Evolutionary conservation across 2,888 invertebrate genomes (phyloP), one percentile per base, ranked within the genome.

Genomic region (Phalangium opilio): DNA sequence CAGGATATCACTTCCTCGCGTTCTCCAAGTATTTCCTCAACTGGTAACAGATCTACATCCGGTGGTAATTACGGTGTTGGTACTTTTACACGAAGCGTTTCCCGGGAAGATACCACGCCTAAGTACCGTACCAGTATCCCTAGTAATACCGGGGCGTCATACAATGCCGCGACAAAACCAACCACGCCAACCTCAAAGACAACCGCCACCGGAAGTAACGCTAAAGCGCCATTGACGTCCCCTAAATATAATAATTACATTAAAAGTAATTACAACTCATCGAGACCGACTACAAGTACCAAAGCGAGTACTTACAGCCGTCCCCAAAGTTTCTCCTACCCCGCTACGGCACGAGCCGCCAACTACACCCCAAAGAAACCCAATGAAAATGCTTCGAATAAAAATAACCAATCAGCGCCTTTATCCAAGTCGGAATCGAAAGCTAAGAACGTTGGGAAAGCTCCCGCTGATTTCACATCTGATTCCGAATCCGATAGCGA

Each of bases 401-500:
- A 10, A 38, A 38, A 38, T 18, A 17, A 12, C 2, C 27, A 27
- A 27, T 7, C 27, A 7, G 4, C 27, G 5, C 12, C 12, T 18
- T 17, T 38, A 38, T 17, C 38, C 10, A 38, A 38, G 14, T 38
- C 38, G 10, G 38, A 38, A 38, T 38, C 38, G 2, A 38, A 38
- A 14, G 11, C 38, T 45, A 14, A 14, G 18, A 35, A 35, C 2
- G 44, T 42, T 12, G 48, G 49, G 10, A 52, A 52, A 32, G 54
- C 50, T 11, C 52, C 54, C 1, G 54, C 54, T 11, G 54, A 54
- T 33, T 54, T 54, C 40, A 49, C 52, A 4, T 52, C 54, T 3
- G 53, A 51, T 14, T 48, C 51, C 3, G 45, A 45, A 36, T 44
- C 46, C 7, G 54, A 54, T 21, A 48, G 45, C 19, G 50, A 50